Conservation (phyloP, 2,888 invertebrate species). For the Biston stratarius region DNA sequence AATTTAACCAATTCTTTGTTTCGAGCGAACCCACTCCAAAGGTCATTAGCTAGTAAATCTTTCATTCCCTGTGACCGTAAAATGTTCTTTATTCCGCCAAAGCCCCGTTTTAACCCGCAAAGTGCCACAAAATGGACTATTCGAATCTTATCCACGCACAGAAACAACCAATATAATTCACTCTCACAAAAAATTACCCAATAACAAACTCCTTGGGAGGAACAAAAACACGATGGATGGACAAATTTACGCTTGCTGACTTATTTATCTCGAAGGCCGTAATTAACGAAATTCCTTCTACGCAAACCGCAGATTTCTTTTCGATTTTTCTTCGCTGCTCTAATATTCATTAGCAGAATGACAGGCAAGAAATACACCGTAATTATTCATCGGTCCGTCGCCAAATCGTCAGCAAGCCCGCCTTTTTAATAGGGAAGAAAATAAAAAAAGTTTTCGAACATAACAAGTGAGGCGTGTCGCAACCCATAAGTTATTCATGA, state of each 20-base stretch:
- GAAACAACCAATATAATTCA: slow-evolving; percentile 74
- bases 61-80: slow-evolving; percentile 53
- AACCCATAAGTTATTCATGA: slow-evolving; percentile 79
- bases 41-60: slow-evolving; percentile 52
- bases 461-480: slow-evolving; percentile 79
- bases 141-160: slow-evolving; percentile 70
- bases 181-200: slow-evolving; percentile 71
- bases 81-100: slow-evolving; percentile 64
- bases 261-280: slow-evolving; percentile 76
- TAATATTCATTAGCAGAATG: slow-evolving; percentile 83
- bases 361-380: slow-evolving; percentile 81
- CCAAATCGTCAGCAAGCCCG: slow-evolving; percentile 75
- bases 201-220: slow-evolving; percentile 70
- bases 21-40: slow-evolving; percentile 37
- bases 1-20: slow-evolving; percentile 8
- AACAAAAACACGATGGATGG: slow-evolving; percentile 78
- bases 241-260: slow-evolving; percentile 80
- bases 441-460: slow-evolving; percentile 80
- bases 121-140: slow-evolving; percentile 70
- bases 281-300: slow-evolving; percentile 76
- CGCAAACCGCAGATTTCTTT: slow-evolving; percentile 72
- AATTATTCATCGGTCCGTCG: slow-evolving; percentile 83
- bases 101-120: slow-evolving; percentile 60
- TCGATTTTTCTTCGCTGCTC: slow-evolving; percentile 64
- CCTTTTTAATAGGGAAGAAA: slow-evolving; percentile 77